Percentiles rank a stretch among this genome's conserved stretches.
phyloP scores from a whole-genome alignment of 2,888 invertebrate species.

The Chloromyia formosa region DNA sequence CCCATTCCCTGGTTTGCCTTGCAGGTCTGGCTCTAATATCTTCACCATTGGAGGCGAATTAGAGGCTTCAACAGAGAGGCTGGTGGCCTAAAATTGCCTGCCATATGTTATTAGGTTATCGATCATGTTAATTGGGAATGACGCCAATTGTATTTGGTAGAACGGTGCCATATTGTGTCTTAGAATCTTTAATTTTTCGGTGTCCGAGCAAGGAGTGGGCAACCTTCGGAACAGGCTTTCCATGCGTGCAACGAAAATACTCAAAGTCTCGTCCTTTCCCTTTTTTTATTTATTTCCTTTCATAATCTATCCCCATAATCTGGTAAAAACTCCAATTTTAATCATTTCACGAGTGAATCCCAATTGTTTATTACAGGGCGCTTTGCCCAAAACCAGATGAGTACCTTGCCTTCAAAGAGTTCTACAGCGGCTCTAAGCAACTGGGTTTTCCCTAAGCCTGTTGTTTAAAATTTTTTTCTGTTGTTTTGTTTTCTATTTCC shows the following conservation, averaged over 20 bases:
- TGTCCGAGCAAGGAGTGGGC: background rate
- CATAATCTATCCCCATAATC: constrained; percentile 8
- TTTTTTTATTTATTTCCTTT: background rate
- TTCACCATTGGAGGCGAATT: too few species aligned
- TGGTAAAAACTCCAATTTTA: background rate
- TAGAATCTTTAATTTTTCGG: background rate
- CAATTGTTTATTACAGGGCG: background rate
- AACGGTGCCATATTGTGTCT: too few species aligned
- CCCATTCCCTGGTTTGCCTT: too few species aligned
- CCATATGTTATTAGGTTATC: too few species aligned
- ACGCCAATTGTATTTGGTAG: too few species aligned
- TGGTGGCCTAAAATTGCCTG: too few species aligned
- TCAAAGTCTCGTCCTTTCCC: background rate
- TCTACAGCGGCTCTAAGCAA: background rate
- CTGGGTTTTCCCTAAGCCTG: background rate
- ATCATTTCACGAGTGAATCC: background rate
- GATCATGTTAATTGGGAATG: too few species aligned
- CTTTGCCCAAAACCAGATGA: background rate
- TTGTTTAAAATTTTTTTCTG: too few species aligned
- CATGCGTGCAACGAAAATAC: background rate
- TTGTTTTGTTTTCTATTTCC: too few species aligned
- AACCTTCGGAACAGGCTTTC: background rate
- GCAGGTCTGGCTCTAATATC: too few species aligned
- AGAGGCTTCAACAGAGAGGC: too few species aligned
- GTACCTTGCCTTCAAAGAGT: background rate